Conservation (phyloP, 2,888 invertebrate genomes). For the Hanleya hanleyi region DNA sequence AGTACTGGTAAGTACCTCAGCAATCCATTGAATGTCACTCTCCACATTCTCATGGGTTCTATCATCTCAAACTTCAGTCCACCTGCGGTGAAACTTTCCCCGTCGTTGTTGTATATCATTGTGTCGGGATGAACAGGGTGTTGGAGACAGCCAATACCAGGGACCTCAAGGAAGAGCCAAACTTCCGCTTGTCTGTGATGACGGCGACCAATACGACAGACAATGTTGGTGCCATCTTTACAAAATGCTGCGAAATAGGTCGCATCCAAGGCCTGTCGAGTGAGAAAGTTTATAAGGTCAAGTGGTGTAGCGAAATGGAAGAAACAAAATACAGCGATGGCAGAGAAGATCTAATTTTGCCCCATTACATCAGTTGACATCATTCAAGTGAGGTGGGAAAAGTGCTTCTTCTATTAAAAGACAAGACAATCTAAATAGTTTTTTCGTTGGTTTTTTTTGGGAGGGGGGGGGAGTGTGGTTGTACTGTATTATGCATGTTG, state of each 20-base stretch:
- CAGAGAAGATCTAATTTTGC: no score
- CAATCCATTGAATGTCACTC: slow-evolving; percentile 83
- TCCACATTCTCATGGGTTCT: slow-evolving; percentile 78
- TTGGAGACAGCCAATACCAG: slow-evolving; percentile 73
- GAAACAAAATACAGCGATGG: neutral
- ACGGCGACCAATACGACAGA: slow-evolving; percentile 77
- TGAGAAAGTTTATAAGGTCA: neutral
- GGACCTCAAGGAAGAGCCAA: slow-evolving; percentile 76
- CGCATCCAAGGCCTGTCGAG: slow-evolving; percentile 73
- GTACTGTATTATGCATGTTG: no score
- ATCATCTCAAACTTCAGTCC: slow-evolving; percentile 79
- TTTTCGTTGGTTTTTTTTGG: no score
- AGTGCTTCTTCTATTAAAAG: no score
- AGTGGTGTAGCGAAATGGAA: neutral
- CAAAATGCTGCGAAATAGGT: slow-evolving; percentile 76
- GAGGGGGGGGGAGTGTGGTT: no score
- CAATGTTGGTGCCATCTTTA: slow-evolving; percentile 76
- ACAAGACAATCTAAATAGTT: no score
- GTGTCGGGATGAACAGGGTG: slow-evolving; percentile 78
- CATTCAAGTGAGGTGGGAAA: neutral
- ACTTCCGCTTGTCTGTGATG: slow-evolving; percentile 77
- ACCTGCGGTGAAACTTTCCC: slow-evolving; percentile 52
- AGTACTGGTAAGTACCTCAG: slow-evolving; percentile 74
- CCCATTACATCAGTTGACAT: no score
- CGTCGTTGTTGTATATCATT: slow-evolving; percentile 69